A percentile compares a stretch with the other conserved stretches of the same genome.
These are phyloP conservation scores for Drosophila hamatofila DNA, from an alignment of 2,888 invertebrate species.

Conservation along the genomic window DNA sequence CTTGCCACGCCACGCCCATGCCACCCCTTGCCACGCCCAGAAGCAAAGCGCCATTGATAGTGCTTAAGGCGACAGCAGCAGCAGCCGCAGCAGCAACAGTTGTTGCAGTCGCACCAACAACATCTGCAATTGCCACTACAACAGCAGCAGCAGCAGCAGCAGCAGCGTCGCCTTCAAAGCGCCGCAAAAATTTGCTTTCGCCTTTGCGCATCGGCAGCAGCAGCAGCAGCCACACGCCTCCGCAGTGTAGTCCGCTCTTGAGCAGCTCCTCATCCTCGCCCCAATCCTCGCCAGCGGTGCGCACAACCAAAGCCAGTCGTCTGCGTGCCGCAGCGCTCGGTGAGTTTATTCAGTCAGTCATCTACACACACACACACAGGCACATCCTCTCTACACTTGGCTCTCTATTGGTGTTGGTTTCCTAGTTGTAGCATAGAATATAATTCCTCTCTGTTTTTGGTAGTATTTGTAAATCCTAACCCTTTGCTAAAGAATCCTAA, in stretches of 20 bases:
- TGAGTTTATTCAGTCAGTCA: conserved; percentile 75
- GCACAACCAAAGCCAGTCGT: conserved; percentile 90
- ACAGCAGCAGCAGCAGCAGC: conserved; percentile 27
- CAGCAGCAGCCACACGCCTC: conserved; percentile 41
- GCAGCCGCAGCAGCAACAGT: conserved; percentile 23
- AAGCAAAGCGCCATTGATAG: conserved; percentile 68
- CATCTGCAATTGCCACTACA: conserved; percentile 34
- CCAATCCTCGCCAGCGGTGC: conserved; percentile 85
- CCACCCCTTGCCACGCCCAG: conserved; percentile 66
- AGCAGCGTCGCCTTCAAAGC: conserved; percentile 63
- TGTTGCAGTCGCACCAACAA: conserved; percentile 3
- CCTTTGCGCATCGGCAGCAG: conserved; percentile 64
- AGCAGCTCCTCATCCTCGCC: conserved; percentile 70
- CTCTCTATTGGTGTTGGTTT: conserved; percentile 29
- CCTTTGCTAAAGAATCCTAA: conserved; percentile 35
- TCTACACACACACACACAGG: background rate
- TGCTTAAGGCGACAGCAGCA: conserved; percentile 67
- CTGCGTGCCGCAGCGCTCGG: conserved; percentile 89
- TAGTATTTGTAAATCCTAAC: conserved; percentile 27
- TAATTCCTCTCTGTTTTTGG: conserved; percentile 2
- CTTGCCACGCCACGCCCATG: conserved; percentile 77
- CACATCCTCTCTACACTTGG: background rate
- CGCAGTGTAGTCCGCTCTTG: conserved; percentile 64
- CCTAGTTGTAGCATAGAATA: conserved; percentile 13
- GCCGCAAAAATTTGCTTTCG: conserved; percentile 78